Conservation (phyloP, 2,113 vertebrate species). For the Engystomops pustulosus region DNA sequence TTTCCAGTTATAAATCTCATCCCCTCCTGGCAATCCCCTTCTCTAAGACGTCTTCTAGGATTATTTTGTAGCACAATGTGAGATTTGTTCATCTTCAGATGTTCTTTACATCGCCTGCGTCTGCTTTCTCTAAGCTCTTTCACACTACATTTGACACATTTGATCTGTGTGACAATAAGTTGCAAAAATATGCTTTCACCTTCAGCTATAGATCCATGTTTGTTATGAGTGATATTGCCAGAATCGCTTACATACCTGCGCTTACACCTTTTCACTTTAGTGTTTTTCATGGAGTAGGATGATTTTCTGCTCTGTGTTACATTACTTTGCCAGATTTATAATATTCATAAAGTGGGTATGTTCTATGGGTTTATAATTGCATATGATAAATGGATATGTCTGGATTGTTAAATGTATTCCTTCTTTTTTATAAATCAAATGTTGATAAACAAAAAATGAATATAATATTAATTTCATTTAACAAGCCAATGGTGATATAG, state of each 20-base stretch:
- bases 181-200: background rate
- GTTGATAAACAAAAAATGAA: too few species aligned
- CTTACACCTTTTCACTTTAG: background rate
- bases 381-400: too few species aligned
- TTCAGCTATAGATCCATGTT: background rate
- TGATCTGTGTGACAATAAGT: constrained; percentile 19
- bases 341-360: too few species aligned
- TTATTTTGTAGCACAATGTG: background rate
- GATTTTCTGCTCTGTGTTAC: background rate
- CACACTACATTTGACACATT: constrained; percentile 21
- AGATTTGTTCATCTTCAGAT: background rate
- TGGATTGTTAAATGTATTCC: too few species aligned
- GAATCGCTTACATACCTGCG: background rate
- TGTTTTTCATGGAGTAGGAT: background rate
- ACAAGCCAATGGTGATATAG: too few species aligned
- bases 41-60: background rate
- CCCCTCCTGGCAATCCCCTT: too few species aligned
- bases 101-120: background rate
- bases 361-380: too few species aligned
- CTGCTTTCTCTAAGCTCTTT: background rate
- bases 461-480: too few species aligned
- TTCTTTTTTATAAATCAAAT: too few species aligned
- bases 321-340: too few species aligned
- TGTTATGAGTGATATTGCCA: background rate
- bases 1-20: too few species aligned